Evolutionary conservation across 2,797 vertebrate species (phyloP), one percentile per base, ranked within the genome.

Genomic region (Coendou prehensilis): DNA sequence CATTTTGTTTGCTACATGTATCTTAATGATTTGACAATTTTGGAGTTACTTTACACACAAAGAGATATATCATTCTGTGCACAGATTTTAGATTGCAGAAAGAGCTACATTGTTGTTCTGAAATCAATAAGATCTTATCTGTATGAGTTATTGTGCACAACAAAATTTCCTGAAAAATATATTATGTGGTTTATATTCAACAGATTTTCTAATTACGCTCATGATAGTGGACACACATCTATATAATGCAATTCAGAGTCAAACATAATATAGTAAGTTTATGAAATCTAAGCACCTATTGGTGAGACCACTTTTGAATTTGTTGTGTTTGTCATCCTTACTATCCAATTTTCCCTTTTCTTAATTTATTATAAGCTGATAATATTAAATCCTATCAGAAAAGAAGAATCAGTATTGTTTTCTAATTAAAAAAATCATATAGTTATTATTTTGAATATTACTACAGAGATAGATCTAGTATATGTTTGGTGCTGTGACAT

Each of bases 111-210:
- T 81, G 1, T 14, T 81, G 28, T 79, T 47, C n/a, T 37, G 6
- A 91, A 89, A 57, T 63, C 47, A 47, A 17, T 86, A 26, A 89
- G 3, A 54, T 73, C 80, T 92, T 85, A 6, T 41, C 7, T 26
- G 1, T 81, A 28, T 89, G 18, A 67, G 33, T 85, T 67, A 95
- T 17, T 56, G 0, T 20, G 33, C 2, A 78, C 3, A 54, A 4
- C 22, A 88, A 84, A 85, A 20, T 45, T 30, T 87, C 8, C 22
- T 89, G 91, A 59, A 69, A 91, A 96, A 84, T 10, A 56, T 13
- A 26, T 41, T 47, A 22, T 87, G 4, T 69, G 6, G 9, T 59
- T 89, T 37, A 82, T 75, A 59, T 5, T 96, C 3, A 56, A 61
- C 23, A 90, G n/a, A 33, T 89, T 88, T 87, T 91, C 6, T 50